phyloP scores from a whole-genome alignment of 2,113 vertebrate genomes.

The Agapornis roseicollis region DNA sequence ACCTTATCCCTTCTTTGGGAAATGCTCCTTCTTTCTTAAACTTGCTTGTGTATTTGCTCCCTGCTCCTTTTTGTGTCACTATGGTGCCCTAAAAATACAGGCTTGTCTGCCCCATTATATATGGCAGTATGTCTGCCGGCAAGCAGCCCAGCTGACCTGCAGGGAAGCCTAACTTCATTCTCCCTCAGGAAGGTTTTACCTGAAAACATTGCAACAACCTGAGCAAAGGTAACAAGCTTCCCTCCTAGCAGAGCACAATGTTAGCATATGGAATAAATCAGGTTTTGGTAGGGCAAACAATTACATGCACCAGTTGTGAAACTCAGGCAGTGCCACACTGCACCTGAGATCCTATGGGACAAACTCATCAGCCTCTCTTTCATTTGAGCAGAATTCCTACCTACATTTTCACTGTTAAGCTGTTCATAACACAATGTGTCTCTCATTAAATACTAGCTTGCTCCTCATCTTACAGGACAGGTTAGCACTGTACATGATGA shows the following conservation, averaged over 20 bases:
- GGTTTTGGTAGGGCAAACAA: neutral
- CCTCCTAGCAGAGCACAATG: neutral
- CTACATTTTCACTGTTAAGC: neutral
- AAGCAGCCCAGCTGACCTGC: neutral
- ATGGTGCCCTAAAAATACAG: neutral
- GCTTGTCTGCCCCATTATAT: neutral
- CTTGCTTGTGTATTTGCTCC: neutral
- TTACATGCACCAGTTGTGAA: neutral
- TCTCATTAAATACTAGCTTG: neutral
- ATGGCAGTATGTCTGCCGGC: accelerated
- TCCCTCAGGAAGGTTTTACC: neutral
- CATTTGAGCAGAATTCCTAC: neutral
- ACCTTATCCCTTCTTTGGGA: neutral
- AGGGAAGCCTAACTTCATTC: neutral
- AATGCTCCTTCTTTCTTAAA: neutral
- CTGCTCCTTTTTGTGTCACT: neutral
- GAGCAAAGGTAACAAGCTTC: neutral
- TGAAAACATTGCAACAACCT: neutral
- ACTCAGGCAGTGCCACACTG: neutral
- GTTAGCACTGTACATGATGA: neutral
- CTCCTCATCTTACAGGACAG: neutral
- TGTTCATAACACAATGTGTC: neutral
- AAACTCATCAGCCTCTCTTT: neutral
- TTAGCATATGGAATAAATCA: neutral
- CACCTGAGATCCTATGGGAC: neutral